Evolutionary conservation across 2,888 invertebrate species (phyloP).

Genomic region (Punctoribates punctum): DNA sequence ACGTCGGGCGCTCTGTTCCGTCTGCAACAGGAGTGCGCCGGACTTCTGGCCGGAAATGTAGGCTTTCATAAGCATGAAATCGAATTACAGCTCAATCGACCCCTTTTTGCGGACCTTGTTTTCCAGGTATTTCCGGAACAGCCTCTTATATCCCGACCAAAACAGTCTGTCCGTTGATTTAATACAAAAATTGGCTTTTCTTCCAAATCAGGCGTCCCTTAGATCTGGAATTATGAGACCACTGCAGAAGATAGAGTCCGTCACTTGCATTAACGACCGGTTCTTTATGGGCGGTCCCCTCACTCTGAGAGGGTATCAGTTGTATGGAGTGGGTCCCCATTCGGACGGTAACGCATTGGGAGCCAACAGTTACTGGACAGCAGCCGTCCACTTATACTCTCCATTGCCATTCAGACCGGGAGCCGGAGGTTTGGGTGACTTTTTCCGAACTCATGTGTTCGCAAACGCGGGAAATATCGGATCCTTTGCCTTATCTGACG

Average conservation of each 20-base stretch:
- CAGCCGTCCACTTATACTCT: conserved; percentile 78
- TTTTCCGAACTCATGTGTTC: conserved; percentile 84
- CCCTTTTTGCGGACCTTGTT: conserved; percentile 53
- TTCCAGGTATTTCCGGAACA: too few species aligned
- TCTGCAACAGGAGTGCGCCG: conserved; percentile 67
- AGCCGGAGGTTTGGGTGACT: conserved; percentile 71
- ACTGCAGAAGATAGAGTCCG: conserved; percentile 19
- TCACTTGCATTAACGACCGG: conserved; percentile 63
- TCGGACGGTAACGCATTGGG: conserved; percentile 60
- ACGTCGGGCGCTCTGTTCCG: conserved; percentile 67
- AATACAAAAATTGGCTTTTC: conserved; percentile 54
- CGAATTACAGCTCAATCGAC: conserved; percentile 66
- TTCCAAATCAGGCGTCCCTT: conserved; percentile 46
- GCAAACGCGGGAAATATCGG: conserved; percentile 80
- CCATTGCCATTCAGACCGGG: conserved; percentile 83
- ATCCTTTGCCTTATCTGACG: conserved; percentile 54
- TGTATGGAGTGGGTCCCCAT: conserved; percentile 81
- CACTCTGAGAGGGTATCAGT: conserved; percentile 79
- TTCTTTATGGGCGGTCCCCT: conserved; percentile 87
- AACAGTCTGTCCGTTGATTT: too few species aligned
- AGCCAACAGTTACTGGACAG: conserved; percentile 73
- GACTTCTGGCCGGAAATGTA: conserved; percentile 80
- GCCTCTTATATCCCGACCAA: conserved; percentile 53
- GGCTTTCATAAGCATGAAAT: conserved; percentile 79
- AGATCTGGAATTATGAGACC: conserved; percentile 41